Percentiles rank a stretch among this genome's conserved stretches.
Evolutionary conservation across 1,140 invertebrate species (phyloP).

Genomic region (Tribolium madens): DNA sequence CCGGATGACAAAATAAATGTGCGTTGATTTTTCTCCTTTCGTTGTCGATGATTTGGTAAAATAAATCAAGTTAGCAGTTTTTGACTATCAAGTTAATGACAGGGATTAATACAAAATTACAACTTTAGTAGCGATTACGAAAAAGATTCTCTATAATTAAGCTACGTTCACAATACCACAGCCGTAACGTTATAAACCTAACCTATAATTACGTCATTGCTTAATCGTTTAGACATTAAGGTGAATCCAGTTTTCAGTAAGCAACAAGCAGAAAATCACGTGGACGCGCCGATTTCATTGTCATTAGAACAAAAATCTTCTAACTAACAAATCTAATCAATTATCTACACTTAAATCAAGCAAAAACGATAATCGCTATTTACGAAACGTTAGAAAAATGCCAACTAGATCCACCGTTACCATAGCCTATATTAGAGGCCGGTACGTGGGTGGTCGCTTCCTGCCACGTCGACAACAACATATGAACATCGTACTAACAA

Average conservation of each 20-base stretch:
- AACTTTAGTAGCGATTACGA: slow-evolving; percentile 12
- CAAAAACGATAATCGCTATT: neutral
- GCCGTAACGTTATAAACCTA: neutral
- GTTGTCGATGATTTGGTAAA: neutral
- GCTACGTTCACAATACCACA: slow-evolving; percentile 1
- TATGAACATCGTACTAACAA: slow-evolving; percentile 55
- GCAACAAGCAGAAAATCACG: slow-evolving; percentile 2
- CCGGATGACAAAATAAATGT: slow-evolving; percentile 1
- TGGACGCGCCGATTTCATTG: slow-evolving; percentile 16
- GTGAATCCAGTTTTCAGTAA: neutral
- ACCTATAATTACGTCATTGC: neutral
- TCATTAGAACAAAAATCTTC: slow-evolving; percentile 26
- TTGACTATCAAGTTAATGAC: neutral
- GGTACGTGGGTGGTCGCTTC: slow-evolving; percentile 52
- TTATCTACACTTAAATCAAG: slow-evolving; percentile 22
- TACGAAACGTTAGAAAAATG: neutral
- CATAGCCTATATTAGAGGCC: slow-evolving; percentile 47
- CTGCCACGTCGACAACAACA: slow-evolving; percentile 50
- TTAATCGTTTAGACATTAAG: neutral
- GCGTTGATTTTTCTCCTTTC: neutral
- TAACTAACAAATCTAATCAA: slow-evolving; percentile 8
- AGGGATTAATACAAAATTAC: slow-evolving; percentile 8
- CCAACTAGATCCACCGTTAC: neutral
- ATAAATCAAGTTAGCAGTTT: neutral
- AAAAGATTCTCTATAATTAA: slow-evolving; percentile 24